Evolutionary conservation across 2,888 invertebrate species (phyloP).

Genomic region (Spilosoma lubricipeda): DNA sequence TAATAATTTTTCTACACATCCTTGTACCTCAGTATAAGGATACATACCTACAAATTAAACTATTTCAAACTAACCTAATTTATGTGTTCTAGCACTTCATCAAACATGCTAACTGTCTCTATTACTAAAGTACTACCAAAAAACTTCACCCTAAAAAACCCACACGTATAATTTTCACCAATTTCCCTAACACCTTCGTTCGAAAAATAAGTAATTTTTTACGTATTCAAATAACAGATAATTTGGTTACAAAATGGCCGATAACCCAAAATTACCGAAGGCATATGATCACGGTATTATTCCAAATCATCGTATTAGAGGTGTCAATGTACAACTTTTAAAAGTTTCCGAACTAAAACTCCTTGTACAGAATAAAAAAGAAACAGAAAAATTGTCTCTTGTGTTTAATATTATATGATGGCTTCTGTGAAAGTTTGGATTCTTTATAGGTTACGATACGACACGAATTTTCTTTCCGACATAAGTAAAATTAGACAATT

Average conservation of each 20-base stretch:
- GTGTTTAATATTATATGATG: constrained; percentile 45
- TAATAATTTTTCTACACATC: not conserved
- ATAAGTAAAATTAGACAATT: not conserved
- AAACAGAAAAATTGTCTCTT: constrained; percentile 40
- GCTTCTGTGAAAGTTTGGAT: constrained; percentile 23
- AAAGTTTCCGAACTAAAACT: constrained; percentile 32
- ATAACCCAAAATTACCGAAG: constrained; percentile 51
- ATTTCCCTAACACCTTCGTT: constrained; percentile 36
- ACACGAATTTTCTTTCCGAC: constrained; percentile 24
- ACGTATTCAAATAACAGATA: constrained; percentile 46
- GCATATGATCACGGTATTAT: constrained; percentile 50
- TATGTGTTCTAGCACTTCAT: not conserved
- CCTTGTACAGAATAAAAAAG: constrained; percentile 18
- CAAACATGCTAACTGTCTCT: not conserved
- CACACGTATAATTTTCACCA: constrained; percentile 21
- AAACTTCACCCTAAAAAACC: constrained; percentile 5
- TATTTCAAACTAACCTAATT: not conserved
- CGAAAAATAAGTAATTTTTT: constrained; percentile 36
- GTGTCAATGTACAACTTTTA: constrained; percentile 44
- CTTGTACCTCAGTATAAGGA: not conserved
- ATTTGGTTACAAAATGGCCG: constrained; percentile 54
- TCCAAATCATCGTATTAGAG: constrained; percentile 32
- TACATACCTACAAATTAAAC: not conserved
- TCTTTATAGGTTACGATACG: constrained; percentile 34
- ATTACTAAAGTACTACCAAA: not conserved